Evolutionary conservation across 1,140 invertebrate genomes (phyloP).

Genomic region (Pemphigus obesinymphae): DNA sequence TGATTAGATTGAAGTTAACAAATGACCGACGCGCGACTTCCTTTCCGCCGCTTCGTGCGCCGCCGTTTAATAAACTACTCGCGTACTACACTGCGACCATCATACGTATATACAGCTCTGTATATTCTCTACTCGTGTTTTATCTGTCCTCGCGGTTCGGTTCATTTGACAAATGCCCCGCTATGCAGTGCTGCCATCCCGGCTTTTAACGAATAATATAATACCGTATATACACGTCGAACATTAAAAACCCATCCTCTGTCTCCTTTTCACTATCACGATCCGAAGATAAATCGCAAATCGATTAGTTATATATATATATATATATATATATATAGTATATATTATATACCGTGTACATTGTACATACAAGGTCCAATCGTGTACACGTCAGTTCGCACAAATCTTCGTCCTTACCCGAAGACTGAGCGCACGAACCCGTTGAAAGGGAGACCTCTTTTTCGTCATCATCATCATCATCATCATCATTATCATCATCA

Average conservation of each 20-base stretch:
- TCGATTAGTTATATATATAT: neutral
- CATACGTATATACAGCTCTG: neutral
- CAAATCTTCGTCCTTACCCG: too few species aligned
- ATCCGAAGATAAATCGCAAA: neutral
- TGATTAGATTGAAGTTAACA: slow-evolving; percentile 39
- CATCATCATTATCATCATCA: too few species aligned
- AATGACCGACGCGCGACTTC: neutral
- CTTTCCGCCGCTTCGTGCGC: neutral
- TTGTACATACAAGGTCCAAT: too few species aligned
- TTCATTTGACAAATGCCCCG: slow-evolving; percentile 35
- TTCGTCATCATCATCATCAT: too few species aligned
- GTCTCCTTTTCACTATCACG: too few species aligned
- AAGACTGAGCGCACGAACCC: too few species aligned
- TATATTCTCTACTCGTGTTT: neutral
- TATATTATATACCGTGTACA: too few species aligned
- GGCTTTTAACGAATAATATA: slow-evolving; percentile 13
- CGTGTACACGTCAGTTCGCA: too few species aligned
- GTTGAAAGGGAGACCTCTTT: too few species aligned
- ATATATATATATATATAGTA: too few species aligned
- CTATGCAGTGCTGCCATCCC: too few species aligned
- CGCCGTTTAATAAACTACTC: slow-evolving; percentile 35
- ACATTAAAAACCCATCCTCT: neutral
- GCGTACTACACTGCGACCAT: neutral
- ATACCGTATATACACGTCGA: neutral
- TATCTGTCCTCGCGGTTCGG: slow-evolving; percentile 40